These are phyloP conservation scores for Serripes groenlandicus DNA, from an alignment of 2,888 invertebrate genomes.

Conservation along the genomic window DNA sequence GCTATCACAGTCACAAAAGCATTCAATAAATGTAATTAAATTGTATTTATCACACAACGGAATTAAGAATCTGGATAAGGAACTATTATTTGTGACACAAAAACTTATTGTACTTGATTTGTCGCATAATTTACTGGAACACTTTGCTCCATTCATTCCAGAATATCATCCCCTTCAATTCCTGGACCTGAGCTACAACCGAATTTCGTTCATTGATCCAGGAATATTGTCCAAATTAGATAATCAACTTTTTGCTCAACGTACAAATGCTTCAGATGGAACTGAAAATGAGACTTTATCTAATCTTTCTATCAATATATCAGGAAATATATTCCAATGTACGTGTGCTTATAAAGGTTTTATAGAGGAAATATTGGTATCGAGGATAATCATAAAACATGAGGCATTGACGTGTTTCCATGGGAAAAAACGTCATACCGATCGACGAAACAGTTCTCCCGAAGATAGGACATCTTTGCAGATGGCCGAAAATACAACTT, in stretches of 20 bases:
- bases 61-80: neutral
- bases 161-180: neutral
- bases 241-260: no score
- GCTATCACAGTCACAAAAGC: neutral
- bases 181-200: neutral
- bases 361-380: neutral
- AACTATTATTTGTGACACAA: neutral
- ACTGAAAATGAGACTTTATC: neutral
- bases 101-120: neutral
- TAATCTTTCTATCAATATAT: neutral
- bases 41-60: neutral
- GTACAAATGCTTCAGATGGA: neutral
- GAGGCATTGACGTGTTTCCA: neutral
- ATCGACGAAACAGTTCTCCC: no score
- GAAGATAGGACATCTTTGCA: no score
- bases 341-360: neutral
- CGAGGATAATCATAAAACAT: neutral
- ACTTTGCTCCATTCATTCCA: neutral
- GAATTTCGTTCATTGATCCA: neutral
- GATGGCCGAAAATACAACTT: no score
- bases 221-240: no score
- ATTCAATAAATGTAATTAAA: neutral
- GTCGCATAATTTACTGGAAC: neutral
- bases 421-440: neutral
- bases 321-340: neutral